Conservation (phyloP, 92 coral and sea anemone genomes). For the Muricea muricata region DNA sequence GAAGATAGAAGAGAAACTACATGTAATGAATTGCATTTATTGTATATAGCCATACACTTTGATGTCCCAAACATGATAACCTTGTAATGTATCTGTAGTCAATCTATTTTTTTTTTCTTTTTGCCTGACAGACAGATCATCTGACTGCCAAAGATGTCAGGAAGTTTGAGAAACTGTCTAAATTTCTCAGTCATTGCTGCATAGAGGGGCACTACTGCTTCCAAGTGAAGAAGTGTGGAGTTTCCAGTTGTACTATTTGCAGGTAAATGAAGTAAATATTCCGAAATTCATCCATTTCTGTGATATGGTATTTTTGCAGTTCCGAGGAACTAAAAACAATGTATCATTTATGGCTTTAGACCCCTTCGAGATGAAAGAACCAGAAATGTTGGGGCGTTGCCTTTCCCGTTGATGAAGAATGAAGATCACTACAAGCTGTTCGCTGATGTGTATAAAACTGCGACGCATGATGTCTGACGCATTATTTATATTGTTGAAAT, state of each 20-base stretch:
- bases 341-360: neutral
- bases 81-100: neutral
- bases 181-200: constrained; percentile 28
- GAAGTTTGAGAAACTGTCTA: constrained; percentile 13
- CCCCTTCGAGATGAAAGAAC: constrained; percentile 31
- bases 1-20: constrained; percentile 1
- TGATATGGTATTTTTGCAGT: neutral
- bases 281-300: neutral
- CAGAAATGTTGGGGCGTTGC: constrained; percentile 24
- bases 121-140: constrained; percentile 8
- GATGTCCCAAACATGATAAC: neutral
- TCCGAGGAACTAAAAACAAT: too few species aligned
- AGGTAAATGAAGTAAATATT: neutral
- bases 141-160: constrained; percentile 22
- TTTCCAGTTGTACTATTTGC: constrained; percentile 33
- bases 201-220: constrained; percentile 47
- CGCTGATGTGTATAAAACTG: constrained; percentile 6
- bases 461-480: neutral
- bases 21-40: neutral
- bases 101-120: neutral
- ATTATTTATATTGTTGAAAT: neutral
- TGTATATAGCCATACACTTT: neutral
- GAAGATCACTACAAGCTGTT: constrained; percentile 35
- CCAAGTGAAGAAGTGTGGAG: constrained; percentile 39
- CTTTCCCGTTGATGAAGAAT: constrained; percentile 37